These are phyloP conservation scores for Zosterops hypoxanthus DNA, from an alignment of 2,113 vertebrate genomes.

Conservation along the genomic window DNA sequence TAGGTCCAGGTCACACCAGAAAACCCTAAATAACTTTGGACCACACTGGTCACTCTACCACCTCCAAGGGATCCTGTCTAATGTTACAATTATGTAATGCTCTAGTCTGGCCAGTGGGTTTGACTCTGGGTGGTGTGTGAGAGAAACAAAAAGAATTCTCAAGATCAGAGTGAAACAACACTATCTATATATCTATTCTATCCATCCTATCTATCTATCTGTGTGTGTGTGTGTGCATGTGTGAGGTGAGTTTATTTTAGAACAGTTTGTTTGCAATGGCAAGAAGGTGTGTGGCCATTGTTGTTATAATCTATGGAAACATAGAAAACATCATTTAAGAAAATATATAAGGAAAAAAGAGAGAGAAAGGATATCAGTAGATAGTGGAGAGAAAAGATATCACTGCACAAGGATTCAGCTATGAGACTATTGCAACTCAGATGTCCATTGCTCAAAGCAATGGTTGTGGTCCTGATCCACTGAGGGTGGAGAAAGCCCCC, in stretches of 20 bases:
- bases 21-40: background rate
- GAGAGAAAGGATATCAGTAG: background rate
- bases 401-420: accelerated
- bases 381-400: background rate
- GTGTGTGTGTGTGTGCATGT: no score
- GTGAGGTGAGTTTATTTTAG: background rate
- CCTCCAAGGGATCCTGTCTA: background rate
- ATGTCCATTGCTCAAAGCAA: background rate
- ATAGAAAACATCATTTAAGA: background rate
- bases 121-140: background rate
- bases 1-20: background rate
- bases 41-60: background rate
- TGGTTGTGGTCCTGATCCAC: background rate
- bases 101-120: background rate
- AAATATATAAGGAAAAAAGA: background rate
- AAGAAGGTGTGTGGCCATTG: background rate
- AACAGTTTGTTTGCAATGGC: background rate
- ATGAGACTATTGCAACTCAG: background rate
- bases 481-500: no score
- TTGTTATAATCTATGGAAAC: background rate
- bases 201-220: no score
- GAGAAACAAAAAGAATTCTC: background rate
- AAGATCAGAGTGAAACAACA: background rate
- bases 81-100: background rate
- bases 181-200: no score